These are phyloP conservation scores for Lochmaea crataegi DNA, from an alignment of 2,888 invertebrate species.

Conservation along the genomic window DNA sequence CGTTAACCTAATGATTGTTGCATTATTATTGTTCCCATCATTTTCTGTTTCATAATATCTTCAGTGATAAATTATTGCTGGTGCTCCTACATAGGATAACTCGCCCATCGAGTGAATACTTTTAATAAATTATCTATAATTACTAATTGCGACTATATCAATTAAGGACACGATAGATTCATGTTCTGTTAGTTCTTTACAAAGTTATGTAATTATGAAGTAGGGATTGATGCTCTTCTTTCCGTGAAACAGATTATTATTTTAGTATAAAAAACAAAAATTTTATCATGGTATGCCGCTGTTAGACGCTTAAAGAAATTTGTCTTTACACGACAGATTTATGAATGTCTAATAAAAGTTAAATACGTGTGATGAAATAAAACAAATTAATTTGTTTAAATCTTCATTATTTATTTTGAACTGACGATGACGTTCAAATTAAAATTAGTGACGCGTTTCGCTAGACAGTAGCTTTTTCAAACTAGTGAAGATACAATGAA, in stretches of 20 bases:
- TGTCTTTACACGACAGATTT: too few species aligned
- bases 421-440: too few species aligned
- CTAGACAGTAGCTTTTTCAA: too few species aligned
- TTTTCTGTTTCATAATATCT: slow-evolving; percentile 30
- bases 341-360: too few species aligned
- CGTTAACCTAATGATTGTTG: slow-evolving; percentile 31
- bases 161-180: slow-evolving; percentile 7
- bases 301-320: too few species aligned
- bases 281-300: background rate
- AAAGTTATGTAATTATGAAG: slow-evolving; percentile 1
- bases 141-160: slow-evolving; percentile 22
- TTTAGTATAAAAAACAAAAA: background rate
- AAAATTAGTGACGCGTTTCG: too few species aligned
- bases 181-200: background rate
- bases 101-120: slow-evolving; percentile 28
- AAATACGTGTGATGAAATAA: too few species aligned
- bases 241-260: background rate
- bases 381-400: too few species aligned
- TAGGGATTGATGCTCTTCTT: background rate
- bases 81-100: slow-evolving; percentile 28
- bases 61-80: slow-evolving; percentile 30
- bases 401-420: too few species aligned
- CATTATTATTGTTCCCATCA: slow-evolving; percentile 32
- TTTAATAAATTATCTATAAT: slow-evolving; percentile 30
- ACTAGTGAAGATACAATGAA: too few species aligned